Evolutionary conservation across 2,888 invertebrate species (phyloP).

Genomic region (Brenthis ino): DNA sequence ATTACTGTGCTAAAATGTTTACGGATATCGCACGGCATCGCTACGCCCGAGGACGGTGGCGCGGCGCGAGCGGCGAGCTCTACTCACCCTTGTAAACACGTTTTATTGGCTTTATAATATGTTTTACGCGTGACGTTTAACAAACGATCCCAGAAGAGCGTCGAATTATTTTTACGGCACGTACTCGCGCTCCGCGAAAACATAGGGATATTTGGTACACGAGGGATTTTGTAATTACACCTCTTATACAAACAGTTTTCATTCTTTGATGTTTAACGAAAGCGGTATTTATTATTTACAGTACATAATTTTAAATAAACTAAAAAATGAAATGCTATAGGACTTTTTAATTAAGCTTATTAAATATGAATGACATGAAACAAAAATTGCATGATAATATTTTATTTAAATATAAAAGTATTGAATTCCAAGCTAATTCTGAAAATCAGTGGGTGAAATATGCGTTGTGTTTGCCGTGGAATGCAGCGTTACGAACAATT

Average conservation of each 20-base stretch:
- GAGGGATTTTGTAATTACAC: conserved; percentile 77
- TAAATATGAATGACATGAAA: neutral
- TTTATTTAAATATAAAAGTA: conserved; percentile 2
- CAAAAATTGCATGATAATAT: neutral
- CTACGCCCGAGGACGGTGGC: conserved; percentile 48
- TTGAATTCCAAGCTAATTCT: conserved; percentile 59
- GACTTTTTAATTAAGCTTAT: neutral
- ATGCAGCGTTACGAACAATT: conserved; percentile 75
- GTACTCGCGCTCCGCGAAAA: conserved; percentile 71
- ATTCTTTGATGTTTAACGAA: conserved; percentile 56
- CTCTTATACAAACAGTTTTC: conserved; percentile 70
- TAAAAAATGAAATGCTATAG: neutral
- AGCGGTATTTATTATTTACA: conserved; percentile 52
- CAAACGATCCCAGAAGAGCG: conserved; percentile 80
- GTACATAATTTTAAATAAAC: conserved; percentile 48
- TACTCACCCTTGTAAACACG: conserved; percentile 82
- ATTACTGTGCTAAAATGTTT: conserved; percentile 82
- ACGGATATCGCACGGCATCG: conserved; percentile 76
- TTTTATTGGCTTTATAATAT: conserved; percentile 83
- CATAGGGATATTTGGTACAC: conserved; percentile 71
- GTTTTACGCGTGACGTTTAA: conserved; percentile 83
- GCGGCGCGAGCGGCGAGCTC: conserved; percentile 61
- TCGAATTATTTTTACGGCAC: conserved; percentile 81
- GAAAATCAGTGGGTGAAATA: conserved; percentile 74
- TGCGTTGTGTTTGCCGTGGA: conserved; percentile 68